Percentiles rank a stretch among this genome's conserved stretches.
Evolutionary conservation across 2,888 invertebrate genomes (phyloP).

Genomic region (Mechanitis mazaeus): DNA sequence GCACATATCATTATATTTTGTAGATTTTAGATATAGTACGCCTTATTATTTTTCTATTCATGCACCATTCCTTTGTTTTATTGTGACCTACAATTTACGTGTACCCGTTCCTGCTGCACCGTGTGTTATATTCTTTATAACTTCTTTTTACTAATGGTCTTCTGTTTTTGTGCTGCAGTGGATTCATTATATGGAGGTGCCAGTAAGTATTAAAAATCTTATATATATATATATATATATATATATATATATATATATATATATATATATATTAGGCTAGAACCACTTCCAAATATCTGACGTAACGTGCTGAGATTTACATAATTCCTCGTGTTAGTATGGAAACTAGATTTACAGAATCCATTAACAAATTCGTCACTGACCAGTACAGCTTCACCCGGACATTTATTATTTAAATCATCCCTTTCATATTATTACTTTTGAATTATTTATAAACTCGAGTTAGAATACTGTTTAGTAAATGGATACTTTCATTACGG

Average conservation of each 20-base stretch:
- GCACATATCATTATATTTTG: conserved; percentile 52
- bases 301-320: conserved; percentile 12
- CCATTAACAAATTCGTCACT: conserved; percentile 15
- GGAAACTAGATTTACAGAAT: conserved; percentile 15
- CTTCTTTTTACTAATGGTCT: conserved; percentile 35
- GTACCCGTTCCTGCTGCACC: conserved; percentile 40
- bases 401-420: conserved; percentile 13
- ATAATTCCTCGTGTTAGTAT: conserved; percentile 17
- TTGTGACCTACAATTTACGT: conserved; percentile 26
- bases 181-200: conserved; percentile 85
- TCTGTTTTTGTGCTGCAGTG: conserved; percentile 76
- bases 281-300: not conserved
- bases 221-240: too few species aligned
- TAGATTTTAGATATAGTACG: conserved; percentile 60
- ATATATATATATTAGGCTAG: too few species aligned
- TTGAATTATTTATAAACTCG: conserved; percentile 8
- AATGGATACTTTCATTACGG: not conserved
- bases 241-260: too few species aligned
- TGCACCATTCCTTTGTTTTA: conserved; percentile 66
- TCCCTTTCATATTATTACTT: conserved; percentile 8
- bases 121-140: conserved; percentile 36
- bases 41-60: conserved; percentile 52
- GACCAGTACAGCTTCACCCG: conserved; percentile 13
- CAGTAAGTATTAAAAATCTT: conserved; percentile 72
- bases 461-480: not conserved